Base-by-base conservation (phyloP, 2,797 vertebrate species). In the Pseudochirops corinnae region DNA sequence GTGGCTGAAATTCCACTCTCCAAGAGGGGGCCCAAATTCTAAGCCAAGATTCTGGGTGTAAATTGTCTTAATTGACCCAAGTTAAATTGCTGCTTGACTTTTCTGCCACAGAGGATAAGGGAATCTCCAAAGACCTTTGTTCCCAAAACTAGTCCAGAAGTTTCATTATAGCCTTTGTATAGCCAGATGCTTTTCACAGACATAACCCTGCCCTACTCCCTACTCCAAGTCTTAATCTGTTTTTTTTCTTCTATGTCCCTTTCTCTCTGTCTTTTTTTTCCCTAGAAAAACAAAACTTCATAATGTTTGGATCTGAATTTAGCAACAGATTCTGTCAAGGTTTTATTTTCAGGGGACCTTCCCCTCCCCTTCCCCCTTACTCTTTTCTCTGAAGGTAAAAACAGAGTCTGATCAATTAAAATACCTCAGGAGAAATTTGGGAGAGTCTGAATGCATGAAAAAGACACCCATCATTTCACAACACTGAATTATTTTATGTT, bases 401-500 rank as follows among this genome's bases (percentile, higher is more conserved):
- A 31, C 31, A 28, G 46, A 93, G 93, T 39, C 60, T 95, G 57
- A 96, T 93, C 93, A 94, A 93, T 92, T 29, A 92, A 96, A 97
- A 91, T 92, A 95, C 97, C 96, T 95, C 94, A 94, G 95, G 94
- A 94, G 95, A 95, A 96, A 94, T 95, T 97, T 96, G 82, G 50
- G 93, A 21, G 21, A 93, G 96, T 93, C 96, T 96, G 95, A 94
- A 2, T 13, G 94, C 82, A 95, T 7, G 3, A n/a, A 93, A 11
- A 60, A 90, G 18, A 56, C 55, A 56, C 91, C 29, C 1, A 55
- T 92, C 92, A 95, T 95, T 96, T 97, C 97, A 93, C 92, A 98
- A 97, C 95, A 96, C 58, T 95, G 97, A 96, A 95, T 95, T 96
- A 97, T 97, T 98, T 95, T 97, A 97, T 92, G 98, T 96, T 98